Percentiles rank a stretch among this genome's conserved stretches.
Evolutionary conservation across 2,888 invertebrate genomes (phyloP).

Genomic region (Tetragonisca angustula): DNA sequence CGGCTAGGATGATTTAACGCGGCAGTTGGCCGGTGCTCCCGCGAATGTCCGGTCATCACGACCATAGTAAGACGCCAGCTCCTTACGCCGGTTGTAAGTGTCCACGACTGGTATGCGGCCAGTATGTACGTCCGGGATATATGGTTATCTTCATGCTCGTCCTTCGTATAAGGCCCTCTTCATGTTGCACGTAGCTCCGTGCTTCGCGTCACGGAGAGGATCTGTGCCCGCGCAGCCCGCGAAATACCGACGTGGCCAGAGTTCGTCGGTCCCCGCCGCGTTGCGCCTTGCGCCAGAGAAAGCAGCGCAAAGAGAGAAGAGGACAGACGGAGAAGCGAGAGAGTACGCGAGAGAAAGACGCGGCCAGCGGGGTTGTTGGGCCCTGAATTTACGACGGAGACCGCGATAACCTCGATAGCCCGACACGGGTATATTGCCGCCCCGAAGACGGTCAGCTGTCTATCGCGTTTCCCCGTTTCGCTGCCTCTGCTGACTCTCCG

Average conservation of each 20-base stretch:
- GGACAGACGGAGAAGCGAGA: not conserved
- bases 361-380: slow-evolving; percentile 64
- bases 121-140: slow-evolving; percentile 75
- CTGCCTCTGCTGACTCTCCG: slow-evolving; percentile 28
- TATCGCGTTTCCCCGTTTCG: slow-evolving; percentile 45
- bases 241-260: slow-evolving; percentile 66
- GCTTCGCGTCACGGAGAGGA: slow-evolving; percentile 24
- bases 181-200: slow-evolving; percentile 36
- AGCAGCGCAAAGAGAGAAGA: slow-evolving; percentile 4
- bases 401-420: slow-evolving; percentile 75
- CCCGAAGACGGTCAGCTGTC: slow-evolving; percentile 64
- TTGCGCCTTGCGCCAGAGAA: slow-evolving; percentile 23
- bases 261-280: slow-evolving; percentile 50
- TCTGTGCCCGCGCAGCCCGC: slow-evolving; percentile 51
- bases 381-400: slow-evolving; percentile 72
- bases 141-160: slow-evolving; percentile 72
- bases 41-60: slow-evolving; percentile 65
- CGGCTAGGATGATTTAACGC: slow-evolving; percentile 72
- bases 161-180: slow-evolving; percentile 59
- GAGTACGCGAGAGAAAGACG: slow-evolving; percentile 28
- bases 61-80: slow-evolving; percentile 60
- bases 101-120: slow-evolving; percentile 77
- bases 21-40: slow-evolving; percentile 61
- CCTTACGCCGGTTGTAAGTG: slow-evolving; percentile 76
- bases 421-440: slow-evolving; percentile 65